Conservation (phyloP, 2,888 invertebrate species). For the Hirudinaria manillensis region DNA sequence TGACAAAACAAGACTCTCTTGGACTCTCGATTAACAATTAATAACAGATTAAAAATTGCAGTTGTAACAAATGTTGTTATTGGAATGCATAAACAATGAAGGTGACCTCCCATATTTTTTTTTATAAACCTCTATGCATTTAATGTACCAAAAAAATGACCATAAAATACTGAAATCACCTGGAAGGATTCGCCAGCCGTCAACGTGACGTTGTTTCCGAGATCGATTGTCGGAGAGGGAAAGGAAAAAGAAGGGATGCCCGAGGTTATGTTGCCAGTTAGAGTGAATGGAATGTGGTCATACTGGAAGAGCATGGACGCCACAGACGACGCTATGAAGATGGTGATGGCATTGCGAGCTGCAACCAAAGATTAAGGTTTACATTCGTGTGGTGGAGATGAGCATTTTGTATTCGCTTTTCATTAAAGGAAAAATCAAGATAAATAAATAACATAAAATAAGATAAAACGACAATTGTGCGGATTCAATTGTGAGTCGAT, state of each 20-base stretch:
- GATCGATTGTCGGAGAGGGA: slow-evolving; percentile 34
- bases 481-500: background rate
- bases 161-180: too few species aligned
- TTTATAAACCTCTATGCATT: too few species aligned
- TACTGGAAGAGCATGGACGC: slow-evolving; percentile 35
- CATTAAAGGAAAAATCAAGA: background rate
- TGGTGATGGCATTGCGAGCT: slow-evolving; percentile 42
- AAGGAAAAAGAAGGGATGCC: slow-evolving; percentile 38
- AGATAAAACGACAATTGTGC: background rate
- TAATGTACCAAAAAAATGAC: too few species aligned
- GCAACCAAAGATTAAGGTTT: slow-evolving; percentile 6
- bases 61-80: too few species aligned
- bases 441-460: background rate
- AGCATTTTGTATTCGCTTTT: too few species aligned
- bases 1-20: too few species aligned
- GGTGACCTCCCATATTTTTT: too few species aligned
- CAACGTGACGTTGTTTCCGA: slow-evolving; percentile 32
- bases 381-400: too few species aligned
- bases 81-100: too few species aligned
- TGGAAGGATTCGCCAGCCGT: slow-evolving; percentile 28
- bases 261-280: slow-evolving; percentile 38
- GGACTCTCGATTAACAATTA: too few species aligned
- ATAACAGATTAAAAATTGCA: too few species aligned
- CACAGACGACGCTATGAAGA: slow-evolving; percentile 37
- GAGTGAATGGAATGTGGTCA: slow-evolving; percentile 34